Conservation (phyloP, 2,797 vertebrate species). For the Limosa lapponica region DNA sequence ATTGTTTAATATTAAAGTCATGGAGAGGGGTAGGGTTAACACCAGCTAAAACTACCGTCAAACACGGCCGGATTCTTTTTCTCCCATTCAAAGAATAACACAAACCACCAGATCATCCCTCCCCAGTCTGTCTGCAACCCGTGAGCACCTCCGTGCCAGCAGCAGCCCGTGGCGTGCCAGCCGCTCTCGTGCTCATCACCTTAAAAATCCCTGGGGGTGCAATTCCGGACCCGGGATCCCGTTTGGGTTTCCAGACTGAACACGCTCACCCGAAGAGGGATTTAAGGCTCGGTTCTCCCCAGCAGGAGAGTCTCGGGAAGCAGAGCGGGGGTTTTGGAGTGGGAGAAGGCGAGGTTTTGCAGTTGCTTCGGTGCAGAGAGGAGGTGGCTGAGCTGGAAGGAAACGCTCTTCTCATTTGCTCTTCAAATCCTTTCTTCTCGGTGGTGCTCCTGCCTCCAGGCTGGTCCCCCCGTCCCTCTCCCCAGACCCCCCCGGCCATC, state of each 20-base stretch:
- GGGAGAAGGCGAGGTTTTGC: neutral
- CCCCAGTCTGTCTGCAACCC: neutral
- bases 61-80: neutral
- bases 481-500: neutral
- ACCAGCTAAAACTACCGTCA: neutral
- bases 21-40: neutral
- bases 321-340: neutral
- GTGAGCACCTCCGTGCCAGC: neutral
- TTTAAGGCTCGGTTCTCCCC: neutral
- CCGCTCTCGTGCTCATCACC: neutral
- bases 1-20: slow-evolving; percentile 47
- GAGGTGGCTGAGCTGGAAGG: neutral
- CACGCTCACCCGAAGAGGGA: rapidly evolving
- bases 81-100: neutral
- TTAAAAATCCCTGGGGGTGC: neutral
- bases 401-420: neutral
- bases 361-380: neutral
- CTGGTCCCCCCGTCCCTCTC: rapidly evolving
- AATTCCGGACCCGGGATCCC: neutral
- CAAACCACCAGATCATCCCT: rapidly evolving
- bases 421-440: neutral
- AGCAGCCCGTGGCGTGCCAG: rapidly evolving
- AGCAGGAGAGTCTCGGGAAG: neutral
- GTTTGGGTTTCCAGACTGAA: neutral
- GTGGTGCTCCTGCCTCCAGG: neutral